Evolutionary conservation across 2,113 vertebrate genomes (phyloP).

Genomic region (Callipepla squamata): DNA sequence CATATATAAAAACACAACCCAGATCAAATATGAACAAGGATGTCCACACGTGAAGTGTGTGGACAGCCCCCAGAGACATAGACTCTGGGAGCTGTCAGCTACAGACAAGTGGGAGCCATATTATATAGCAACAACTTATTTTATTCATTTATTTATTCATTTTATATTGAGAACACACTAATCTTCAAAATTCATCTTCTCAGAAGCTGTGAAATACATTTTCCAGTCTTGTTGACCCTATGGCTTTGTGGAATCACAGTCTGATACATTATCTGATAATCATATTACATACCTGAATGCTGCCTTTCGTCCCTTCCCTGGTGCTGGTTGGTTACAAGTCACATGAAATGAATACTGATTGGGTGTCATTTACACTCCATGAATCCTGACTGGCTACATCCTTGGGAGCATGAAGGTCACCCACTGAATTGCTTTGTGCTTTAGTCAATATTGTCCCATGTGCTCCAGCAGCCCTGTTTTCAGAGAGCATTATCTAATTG

Average conservation of each 20-base stretch:
- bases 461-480: conserved; percentile 62
- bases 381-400: conserved; percentile 60
- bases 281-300: conserved; percentile 60
- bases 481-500: conserved; percentile 63
- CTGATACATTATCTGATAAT: conserved; percentile 67
- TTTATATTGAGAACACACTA: neutral
- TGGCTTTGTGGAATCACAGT: conserved; percentile 54
- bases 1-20: neutral
- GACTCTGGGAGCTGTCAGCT: neutral
- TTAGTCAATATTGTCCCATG: conserved; percentile 71
- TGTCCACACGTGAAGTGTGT: neutral
- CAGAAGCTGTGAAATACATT: conserved; percentile 57
- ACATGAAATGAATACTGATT: conserved; percentile 63
- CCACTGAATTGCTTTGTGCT: conserved; percentile 54
- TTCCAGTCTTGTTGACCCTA: conserved; percentile 61
- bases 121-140: conserved; percentile 20
- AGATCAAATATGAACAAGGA: neutral
- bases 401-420: conserved; percentile 65
- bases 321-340: neutral
- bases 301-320: conserved; percentile 57
- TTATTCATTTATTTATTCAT: neutral
- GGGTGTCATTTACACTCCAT: conserved; percentile 19
- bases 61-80: no score
- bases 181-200: conserved; percentile 48
- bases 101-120: neutral